These are phyloP conservation scores for Drosophila ercepeae DNA, from an alignment of 1,140 invertebrate genomes.

Conservation along the genomic window DNA sequence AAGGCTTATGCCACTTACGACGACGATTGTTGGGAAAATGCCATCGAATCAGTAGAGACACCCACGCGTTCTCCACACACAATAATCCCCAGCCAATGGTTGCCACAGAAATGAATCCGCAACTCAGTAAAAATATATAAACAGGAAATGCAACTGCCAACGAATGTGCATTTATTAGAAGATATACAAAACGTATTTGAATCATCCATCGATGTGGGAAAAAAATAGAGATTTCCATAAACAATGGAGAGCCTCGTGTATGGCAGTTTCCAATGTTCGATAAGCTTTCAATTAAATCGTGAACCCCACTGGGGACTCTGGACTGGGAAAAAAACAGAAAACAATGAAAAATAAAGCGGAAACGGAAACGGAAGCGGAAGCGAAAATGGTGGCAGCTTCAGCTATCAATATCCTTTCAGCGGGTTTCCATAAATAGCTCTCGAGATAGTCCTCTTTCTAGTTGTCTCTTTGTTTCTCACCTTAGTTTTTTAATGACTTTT, in stretches of 20 bases:
- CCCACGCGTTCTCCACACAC: no score
- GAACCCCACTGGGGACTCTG: slow-evolving; percentile 2
- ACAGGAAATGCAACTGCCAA: background rate
- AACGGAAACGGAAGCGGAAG: background rate
- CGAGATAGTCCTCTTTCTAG: background rate
- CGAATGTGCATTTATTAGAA: background rate
- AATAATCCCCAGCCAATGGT: background rate
- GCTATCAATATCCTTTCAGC: no score
- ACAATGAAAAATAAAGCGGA: background rate
- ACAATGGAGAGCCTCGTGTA: slow-evolving; percentile 15
- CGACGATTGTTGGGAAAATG: background rate
- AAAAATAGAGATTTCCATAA: slow-evolving; percentile 2
- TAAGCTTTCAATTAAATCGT: slow-evolving; percentile 56
- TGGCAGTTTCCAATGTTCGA: slow-evolving; percentile 28
- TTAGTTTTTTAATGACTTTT: no score
- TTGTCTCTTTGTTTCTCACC: no score
- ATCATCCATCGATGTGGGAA: background rate
- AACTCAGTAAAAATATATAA: no score
- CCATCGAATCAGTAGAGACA: background rate
- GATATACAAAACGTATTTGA: background rate
- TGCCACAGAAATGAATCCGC: no score
- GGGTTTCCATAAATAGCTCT: slow-evolving; percentile 10
- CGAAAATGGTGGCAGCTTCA: background rate
- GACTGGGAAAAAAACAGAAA: background rate
- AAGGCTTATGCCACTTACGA: background rate